A percentile compares a stretch with the other conserved stretches of the same genome.
Evolutionary conservation across 2,888 invertebrate species (phyloP).

Genomic region (Morpho achilles): DNA sequence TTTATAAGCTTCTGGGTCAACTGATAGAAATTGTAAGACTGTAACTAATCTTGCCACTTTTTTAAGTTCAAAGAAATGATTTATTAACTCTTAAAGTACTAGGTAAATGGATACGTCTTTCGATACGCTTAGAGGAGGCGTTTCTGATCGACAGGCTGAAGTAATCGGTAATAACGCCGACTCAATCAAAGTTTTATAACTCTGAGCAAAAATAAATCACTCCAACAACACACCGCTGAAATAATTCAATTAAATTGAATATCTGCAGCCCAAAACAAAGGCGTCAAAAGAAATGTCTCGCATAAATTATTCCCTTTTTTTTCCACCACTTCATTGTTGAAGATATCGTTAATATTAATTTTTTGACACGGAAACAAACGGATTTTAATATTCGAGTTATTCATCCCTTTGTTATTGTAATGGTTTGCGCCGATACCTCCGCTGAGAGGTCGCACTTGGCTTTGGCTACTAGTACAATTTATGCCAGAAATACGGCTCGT

Average conservation of each 20-base stretch:
- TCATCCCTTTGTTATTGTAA: conserved; percentile 73
- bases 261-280: conserved; percentile 59
- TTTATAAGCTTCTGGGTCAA: conserved; percentile 7
- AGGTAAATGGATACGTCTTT: conserved; percentile 14
- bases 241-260: conserved; percentile 61
- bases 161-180: conserved; percentile 24
- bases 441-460: conserved; percentile 15
- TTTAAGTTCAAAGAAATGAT: conserved; percentile 21
- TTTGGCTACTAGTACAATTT: conserved; percentile 16
- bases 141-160: conserved; percentile 23
- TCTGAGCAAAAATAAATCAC: conserved; percentile 9
- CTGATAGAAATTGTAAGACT: conserved; percentile 11
- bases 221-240: conserved; percentile 19
- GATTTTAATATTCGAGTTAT: conserved; percentile 66
- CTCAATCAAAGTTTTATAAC: conserved; percentile 17
- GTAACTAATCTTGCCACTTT: conserved; percentile 4
- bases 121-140: conserved; percentile 22
- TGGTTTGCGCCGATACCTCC: conserved; percentile 42
- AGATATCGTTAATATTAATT: conserved; percentile 79
- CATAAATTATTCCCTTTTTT: conserved; percentile 73
- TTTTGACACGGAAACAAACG: conserved; percentile 74
- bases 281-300: conserved; percentile 72
- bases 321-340: conserved; percentile 64
- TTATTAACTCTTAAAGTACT: conserved; percentile 18
- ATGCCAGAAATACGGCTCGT: conserved; percentile 13